A percentile compares a stretch with the other conserved stretches of the same genome.
These are phyloP conservation scores for Meteorus cinctellus DNA, from an alignment of 2,888 invertebrate genomes.

Conservation along the genomic window DNA sequence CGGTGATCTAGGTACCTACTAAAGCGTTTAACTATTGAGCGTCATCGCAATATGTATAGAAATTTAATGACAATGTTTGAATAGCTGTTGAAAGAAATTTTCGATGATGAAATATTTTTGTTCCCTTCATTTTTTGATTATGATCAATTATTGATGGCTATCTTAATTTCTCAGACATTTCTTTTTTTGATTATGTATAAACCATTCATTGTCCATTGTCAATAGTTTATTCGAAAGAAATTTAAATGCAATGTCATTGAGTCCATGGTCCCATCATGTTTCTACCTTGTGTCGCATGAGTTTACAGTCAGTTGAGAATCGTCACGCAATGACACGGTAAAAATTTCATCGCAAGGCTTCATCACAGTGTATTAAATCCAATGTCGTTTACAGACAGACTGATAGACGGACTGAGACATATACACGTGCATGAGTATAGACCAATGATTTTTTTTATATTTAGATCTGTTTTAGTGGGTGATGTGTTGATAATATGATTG, in stretches of 20 bases:
- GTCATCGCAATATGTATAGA: neutral
- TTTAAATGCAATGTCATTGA: conserved; percentile 12
- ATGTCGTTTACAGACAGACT: neutral
- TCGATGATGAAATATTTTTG: neutral
- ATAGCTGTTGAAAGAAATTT: neutral
- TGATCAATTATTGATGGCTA: neutral
- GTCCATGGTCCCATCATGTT: conserved; percentile 3
- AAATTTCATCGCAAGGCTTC: neutral
- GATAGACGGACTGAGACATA: neutral
- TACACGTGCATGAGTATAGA: neutral
- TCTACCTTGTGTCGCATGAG: conserved; percentile 1
- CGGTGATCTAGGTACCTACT: neutral
- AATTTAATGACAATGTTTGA: neutral
- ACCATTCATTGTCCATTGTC: conserved; percentile 6
- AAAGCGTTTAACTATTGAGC: neutral
- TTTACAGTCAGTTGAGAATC: conserved; percentile 6
- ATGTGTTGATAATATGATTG: too few relatives aligned
- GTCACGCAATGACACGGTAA: conserved; percentile 12
- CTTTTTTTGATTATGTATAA: neutral
- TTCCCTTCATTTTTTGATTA: neutral
- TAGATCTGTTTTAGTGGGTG: neutral
- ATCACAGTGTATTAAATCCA: neutral
- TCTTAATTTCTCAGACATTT: conserved; percentile 8
- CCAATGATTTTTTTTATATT: neutral
- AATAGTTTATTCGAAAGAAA: conserved; percentile 2